Evolutionary conservation across 2,113 vertebrate species (phyloP), one percentile per base, ranked within the genome.

Genomic region (Megaceryle torquata): DNA sequence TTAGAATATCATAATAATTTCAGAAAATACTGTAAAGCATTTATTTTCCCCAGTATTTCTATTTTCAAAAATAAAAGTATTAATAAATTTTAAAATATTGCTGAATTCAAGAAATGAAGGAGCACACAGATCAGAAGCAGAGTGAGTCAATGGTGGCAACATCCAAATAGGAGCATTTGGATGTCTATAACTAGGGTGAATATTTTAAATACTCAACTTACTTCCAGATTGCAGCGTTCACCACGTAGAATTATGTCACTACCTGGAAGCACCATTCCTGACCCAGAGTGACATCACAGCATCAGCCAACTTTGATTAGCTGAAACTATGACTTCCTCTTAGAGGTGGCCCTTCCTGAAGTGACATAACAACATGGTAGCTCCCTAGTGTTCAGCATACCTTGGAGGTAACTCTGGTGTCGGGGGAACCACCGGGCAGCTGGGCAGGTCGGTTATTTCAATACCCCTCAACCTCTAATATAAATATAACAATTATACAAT

Each of bases 371-470:
- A 95, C 92, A 97, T 95, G 96, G 96, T 81, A 88, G 95, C 97
- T 98, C 97, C 97, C 97, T 98, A 97, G 88, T 97, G 97, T 92
- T 97, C 96, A 97, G 97, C 98, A 82, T 98, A 98, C 98, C 98
- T 98, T 98, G 98, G 96, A 97, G 98, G 98, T 98, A 98, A 98
- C 97, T 98, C 98, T 97, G 98, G 98, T 98, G 98, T 98, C 96
- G 97, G 97, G 97, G 98, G 98, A 94, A 98, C 92, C 97, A 98
- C 98, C 97, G 98, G 98, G 70, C 98, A 98, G 98, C 98, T 98
- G 97, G 98, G 98, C 98, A 98, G 98, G 97, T 98, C 97, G 97
- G 98, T 98, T 98, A 98, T 98, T 98, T 98, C 98, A 98, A 98
- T 98, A 98, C 98, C 98, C 97, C 98, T 98, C 98, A 98, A 98